Percentiles rank a stretch among this genome's conserved stretches.
These are phyloP conservation scores for Aurelia coerulea DNA, from an alignment of 30 jellyfish, hydroid and myxozoan genomes.

Conservation along the genomic window DNA sequence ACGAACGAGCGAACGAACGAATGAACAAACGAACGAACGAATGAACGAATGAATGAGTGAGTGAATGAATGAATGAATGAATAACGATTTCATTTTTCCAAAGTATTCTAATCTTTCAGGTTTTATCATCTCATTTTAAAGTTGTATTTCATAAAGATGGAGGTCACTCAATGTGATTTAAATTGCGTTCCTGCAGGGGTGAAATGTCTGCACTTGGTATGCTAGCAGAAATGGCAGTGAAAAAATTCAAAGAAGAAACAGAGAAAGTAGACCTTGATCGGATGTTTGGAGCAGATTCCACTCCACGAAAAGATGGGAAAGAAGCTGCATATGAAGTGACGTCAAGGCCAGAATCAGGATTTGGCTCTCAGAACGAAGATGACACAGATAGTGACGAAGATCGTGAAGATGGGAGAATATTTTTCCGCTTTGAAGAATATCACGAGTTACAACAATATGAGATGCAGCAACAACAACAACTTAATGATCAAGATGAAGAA, in stretches of 20 bases:
- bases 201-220: slow-evolving; percentile 61
- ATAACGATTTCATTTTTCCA: too few relatives aligned
- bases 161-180: background rate
- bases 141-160: background rate
- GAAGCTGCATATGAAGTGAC: slow-evolving; percentile 24
- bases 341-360: slow-evolving; percentile 59
- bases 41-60: too few relatives aligned
- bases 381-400: slow-evolving; percentile 79
- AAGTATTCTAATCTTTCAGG: too few relatives aligned
- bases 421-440: slow-evolving; percentile 57
- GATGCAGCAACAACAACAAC: slow-evolving; percentile 18
- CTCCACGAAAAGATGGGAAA: slow-evolving; percentile 7
- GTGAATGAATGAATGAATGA: too few relatives aligned
- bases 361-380: slow-evolving; percentile 62
- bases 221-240: slow-evolving; percentile 71
- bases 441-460: slow-evolving; percentile 29
- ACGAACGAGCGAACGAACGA: too few relatives aligned
- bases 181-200: background rate
- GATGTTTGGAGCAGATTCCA: slow-evolving; percentile 7
- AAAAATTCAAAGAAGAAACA: slow-evolving; percentile 38
- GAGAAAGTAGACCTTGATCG: slow-evolving; percentile 26
- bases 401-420: slow-evolving; percentile 68
- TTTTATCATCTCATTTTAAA: background rate
- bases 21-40: too few relatives aligned
- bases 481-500: too few relatives aligned